phyloP scores from a whole-genome alignment of 2,888 invertebrate species.

The Metopia argyrocephala region DNA sequence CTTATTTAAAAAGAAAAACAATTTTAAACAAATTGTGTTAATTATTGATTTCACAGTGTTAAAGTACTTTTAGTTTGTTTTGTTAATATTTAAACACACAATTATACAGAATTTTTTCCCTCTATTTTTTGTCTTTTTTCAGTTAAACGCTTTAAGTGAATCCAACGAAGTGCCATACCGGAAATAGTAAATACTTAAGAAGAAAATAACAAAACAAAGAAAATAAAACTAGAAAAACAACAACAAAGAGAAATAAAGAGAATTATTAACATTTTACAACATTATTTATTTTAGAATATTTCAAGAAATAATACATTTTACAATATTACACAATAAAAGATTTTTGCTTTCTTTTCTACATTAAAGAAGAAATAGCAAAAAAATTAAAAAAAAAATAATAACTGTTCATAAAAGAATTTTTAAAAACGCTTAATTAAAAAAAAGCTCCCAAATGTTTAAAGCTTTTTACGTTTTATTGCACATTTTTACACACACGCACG shows the following conservation, averaged over 20 bases:
- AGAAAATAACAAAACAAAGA: conserved; percentile 35
- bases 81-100: background rate
- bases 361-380: conserved; percentile 65
- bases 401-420: conserved; percentile 24
- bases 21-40: background rate
- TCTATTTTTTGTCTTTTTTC: conserved; percentile 50
- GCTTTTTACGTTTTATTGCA: conserved; percentile 50
- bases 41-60: background rate
- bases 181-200: conserved; percentile 52
- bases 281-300: conserved; percentile 25
- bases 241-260: background rate
- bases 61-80: background rate
- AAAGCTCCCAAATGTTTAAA: conserved; percentile 26
- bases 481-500: conserved; percentile 26
- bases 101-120: conserved; percentile 5
- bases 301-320: background rate
- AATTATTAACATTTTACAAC: conserved; percentile 48
- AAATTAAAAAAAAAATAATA: conserved; percentile 38
- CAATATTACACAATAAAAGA: background rate
- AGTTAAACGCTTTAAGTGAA: conserved; percentile 70
- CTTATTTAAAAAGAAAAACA: too few species aligned
- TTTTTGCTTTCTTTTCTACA: conserved; percentile 65
- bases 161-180: conserved; percentile 70
- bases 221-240: conserved; percentile 16
- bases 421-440: conserved; percentile 27